These are phyloP conservation scores for Microtus pennsylvanicus DNA, from an alignment of 2,113 vertebrate genomes.

Conservation along the genomic window DNA sequence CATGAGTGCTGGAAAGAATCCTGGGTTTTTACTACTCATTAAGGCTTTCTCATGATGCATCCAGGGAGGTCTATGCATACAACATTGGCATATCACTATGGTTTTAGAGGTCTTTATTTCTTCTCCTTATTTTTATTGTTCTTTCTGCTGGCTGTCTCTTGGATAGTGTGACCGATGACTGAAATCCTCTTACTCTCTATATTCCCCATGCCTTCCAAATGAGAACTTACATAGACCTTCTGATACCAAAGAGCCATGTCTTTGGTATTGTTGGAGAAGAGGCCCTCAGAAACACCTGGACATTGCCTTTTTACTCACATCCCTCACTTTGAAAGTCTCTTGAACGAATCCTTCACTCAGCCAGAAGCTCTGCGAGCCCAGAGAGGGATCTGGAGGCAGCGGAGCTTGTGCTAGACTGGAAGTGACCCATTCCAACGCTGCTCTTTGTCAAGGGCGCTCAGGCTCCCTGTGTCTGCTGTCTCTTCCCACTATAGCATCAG, in stretches of 20 bases:
- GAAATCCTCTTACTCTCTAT: neutral
- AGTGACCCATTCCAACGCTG: neutral
- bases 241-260: neutral
- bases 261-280: neutral
- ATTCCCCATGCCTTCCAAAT: neutral
- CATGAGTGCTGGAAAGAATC: neutral
- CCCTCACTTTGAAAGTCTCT: neutral
- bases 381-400: neutral
- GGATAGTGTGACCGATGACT: neutral
- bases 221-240: neutral
- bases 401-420: neutral
- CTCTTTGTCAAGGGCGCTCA: neutral
- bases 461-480: no score
- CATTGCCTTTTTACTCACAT: neutral
- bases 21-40: neutral
- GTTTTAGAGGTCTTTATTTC: neutral
- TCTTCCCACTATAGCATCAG: no score
- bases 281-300: neutral
- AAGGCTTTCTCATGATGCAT: neutral
- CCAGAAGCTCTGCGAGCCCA: neutral
- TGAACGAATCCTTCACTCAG: neutral
- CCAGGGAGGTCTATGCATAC: neutral
- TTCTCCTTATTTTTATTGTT: neutral
- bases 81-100: neutral
- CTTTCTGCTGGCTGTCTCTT: neutral